Evolutionary conservation across 2,888 invertebrate genomes (phyloP).

Genomic region (Hipparchia sbordonii): DNA sequence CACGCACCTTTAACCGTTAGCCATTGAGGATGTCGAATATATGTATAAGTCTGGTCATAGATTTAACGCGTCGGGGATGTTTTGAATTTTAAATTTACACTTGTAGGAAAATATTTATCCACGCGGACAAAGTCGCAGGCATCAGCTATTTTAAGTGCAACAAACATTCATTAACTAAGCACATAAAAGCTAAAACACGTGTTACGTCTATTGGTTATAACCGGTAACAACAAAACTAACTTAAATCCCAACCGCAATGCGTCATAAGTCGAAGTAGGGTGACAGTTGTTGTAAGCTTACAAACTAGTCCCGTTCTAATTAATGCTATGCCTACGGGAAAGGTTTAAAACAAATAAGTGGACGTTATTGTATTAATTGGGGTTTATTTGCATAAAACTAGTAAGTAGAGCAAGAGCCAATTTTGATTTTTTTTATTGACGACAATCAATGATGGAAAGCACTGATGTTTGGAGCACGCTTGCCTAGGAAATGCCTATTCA

Average conservation of each 20-base stretch:
- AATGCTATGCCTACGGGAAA: neutral
- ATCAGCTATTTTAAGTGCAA: no score
- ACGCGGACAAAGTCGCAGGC: no score
- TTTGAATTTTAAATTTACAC: no score
- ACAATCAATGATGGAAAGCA: no score
- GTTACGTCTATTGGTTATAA: neutral
- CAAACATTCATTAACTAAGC: no score
- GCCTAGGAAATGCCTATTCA: no score
- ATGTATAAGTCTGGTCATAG: no score
- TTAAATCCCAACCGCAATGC: conserved; percentile 36
- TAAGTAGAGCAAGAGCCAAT: neutral
- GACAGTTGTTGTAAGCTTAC: conserved; percentile 19
- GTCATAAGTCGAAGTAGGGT: conserved; percentile 35
- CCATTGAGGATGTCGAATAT: no score
- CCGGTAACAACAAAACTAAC: conserved; percentile 19
- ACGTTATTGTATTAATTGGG: neutral
- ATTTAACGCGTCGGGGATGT: no score
- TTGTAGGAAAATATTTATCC: no score
- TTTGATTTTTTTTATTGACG: neutral
- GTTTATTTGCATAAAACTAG: neutral
- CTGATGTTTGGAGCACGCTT: no score
- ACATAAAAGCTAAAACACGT: neutral
- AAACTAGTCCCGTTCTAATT: conserved; percentile 1
- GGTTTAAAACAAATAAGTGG: neutral
- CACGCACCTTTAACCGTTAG: no score